phyloP scores from a whole-genome alignment of 1,140 invertebrate genomes.

The Listronotus bonariensis region DNA sequence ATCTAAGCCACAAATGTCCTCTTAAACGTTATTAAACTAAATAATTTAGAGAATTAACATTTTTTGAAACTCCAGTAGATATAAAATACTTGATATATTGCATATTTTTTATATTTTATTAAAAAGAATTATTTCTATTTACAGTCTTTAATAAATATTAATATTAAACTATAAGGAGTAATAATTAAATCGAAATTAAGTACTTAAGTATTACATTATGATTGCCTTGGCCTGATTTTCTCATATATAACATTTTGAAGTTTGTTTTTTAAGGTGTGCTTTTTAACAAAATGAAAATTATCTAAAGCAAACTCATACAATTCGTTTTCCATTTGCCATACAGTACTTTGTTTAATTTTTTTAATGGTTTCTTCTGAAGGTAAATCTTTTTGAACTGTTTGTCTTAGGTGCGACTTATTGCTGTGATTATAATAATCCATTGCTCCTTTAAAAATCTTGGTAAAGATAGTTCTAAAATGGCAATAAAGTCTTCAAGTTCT shows the following conservation, averaged over 20 bases:
- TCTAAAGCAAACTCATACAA: constrained; percentile 92
- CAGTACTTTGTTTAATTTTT: constrained; percentile 73
- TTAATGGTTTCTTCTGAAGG: constrained; percentile 81
- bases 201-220: constrained; percentile 5
- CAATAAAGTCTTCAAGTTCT: constrained; percentile 91
- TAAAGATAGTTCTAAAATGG: constrained; percentile 84
- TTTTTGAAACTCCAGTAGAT: too few relatives aligned
- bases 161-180: too few relatives aligned
- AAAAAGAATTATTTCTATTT: too few relatives aligned
- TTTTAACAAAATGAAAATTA: constrained; percentile 91
- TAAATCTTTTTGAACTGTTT: constrained; percentile 89
- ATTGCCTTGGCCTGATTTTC: constrained; percentile 80
- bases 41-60: too few relatives aligned
- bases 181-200: too few relatives aligned
- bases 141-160: too few relatives aligned
- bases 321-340: constrained; percentile 99
- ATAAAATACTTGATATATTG: too few relatives aligned
- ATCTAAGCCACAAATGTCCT: too few relatives aligned
- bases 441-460: constrained; percentile 93
- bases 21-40: too few relatives aligned
- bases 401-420: constrained; percentile 90
- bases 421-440: constrained; percentile 80
- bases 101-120: constrained; percentile 12
- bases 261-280: constrained; percentile 67
- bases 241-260: constrained; percentile 89